Base-by-base conservation (phyloP, 2,113 vertebrate species). In the Cinclus cinclus region DNA sequence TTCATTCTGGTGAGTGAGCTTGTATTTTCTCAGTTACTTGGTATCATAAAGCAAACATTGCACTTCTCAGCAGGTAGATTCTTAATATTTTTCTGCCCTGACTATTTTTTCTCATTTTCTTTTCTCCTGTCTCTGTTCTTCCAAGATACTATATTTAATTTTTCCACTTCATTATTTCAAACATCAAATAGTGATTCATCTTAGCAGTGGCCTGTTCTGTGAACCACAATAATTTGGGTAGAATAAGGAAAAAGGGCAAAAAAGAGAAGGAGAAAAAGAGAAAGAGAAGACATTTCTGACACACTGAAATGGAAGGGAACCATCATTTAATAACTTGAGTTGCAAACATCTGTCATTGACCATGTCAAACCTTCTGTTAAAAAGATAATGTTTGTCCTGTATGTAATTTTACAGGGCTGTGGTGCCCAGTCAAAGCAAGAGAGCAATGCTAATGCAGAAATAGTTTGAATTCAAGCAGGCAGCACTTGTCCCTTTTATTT, bases 141-240 rank as follows among this genome's bases (percentile, higher is more conserved):
- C 80, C 70, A 73, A 90, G 89, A 87, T 87, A 70, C 93, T 95
- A 77, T 95, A 94, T 95, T 97, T 97, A 95, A 95, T 95, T 94
- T 95, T 95, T 93, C 94, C 77, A 83, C 87, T 89, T 96, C 64
- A 77, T 95, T 97, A 92, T 95, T 94, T 92, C 91, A 83, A 13
- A 85, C 94, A 69, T 20, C 42, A 77, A 85, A 64, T 82, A 68
- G 39, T 96, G 94, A 96, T 94, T 97, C 97, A 97, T 95, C 92
- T 77, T 81, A 67, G 59, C 93, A 95, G 83, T 77, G 89, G 63
- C 88, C 92, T 90, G 59, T 90, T 77, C 87, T 64, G 58, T 89
- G 90, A 92, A 94, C 95, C 89, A 80, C 95, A 92, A 46, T 94
- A 86, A 71, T 95, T 96, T 94, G 82, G 47, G 90, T 37, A 87